Evolutionary conservation across 2,888 invertebrate species (phyloP), one percentile per base, ranked within the genome.

Genomic region (Caenorhabditis sp.): DNA sequence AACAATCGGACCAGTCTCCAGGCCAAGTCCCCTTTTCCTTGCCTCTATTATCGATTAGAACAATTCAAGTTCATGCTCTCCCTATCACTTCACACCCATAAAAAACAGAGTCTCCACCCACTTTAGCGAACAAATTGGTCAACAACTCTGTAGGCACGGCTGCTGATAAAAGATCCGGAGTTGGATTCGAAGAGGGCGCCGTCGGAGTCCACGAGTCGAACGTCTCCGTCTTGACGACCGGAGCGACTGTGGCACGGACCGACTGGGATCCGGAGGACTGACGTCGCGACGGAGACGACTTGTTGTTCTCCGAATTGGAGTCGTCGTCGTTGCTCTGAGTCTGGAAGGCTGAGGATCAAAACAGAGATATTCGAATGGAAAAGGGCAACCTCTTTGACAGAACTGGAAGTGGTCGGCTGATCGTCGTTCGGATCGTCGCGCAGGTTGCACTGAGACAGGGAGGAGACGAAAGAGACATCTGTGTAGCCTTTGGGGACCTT

Each of bases 401-500:
- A 72, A 32, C 61, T 53, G 5, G 70, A 48, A 2, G 70, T 55
- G 2, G 62, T 59, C 15, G 61, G 71, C 32, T 59, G 48, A 13
- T 70, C 70, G 3, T 74, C 76, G 39, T 78, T 79, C 9, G 78
- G 79, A 52, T 81, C 77, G 32, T 74, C 68, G n/a, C 59, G 39
- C 41, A 75, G 15, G 9, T 68, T 78, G 24, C 74, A 76, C 20
- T 82, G 82, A 22, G 20, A 32, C 3, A 82, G 46, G 5, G 72
- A 71, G 5, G 78, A 56, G 9, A 82, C 82, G 50, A 82, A 82
- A 15, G 82, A 82, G 4, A 82, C 82, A 41, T 82, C 82, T 13
- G 80, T 77, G 53, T 63, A 82, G 15, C 82, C 82, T 32, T 79
- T 74, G 17, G 53, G 26, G 2, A 79, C 78, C 81, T 81, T 56